A percentile compares a stretch with the other conserved stretches of the same genome.
Evolutionary conservation across 1,140 invertebrate genomes (phyloP).

Genomic region (Brachionus sp.): DNA sequence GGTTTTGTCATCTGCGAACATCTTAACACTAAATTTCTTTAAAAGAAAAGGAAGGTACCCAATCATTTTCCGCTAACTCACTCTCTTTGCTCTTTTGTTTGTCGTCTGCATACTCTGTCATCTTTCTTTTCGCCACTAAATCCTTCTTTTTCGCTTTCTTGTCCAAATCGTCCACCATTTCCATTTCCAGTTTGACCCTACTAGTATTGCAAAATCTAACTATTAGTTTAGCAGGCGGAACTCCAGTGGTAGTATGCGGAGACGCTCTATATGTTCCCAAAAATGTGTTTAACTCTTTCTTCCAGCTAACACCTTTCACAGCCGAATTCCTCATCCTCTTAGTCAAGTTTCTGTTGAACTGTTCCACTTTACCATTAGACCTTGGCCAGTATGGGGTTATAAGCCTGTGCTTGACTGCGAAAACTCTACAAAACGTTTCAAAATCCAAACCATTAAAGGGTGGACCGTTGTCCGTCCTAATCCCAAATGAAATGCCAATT

Average conservation of each 20-base stretch:
- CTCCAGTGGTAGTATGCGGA: slow-evolving; percentile 43
- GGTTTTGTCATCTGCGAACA: too few species aligned
- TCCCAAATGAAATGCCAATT: slow-evolving; percentile 46
- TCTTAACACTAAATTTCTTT: too few species aligned
- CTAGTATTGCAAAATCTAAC: background rate
- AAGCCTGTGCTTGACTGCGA: slow-evolving; percentile 45
- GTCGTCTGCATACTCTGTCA: background rate
- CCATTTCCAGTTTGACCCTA: background rate
- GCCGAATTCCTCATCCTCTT: slow-evolving; percentile 39
- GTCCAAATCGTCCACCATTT: slow-evolving; percentile 8
- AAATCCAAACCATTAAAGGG: slow-evolving; percentile 47
- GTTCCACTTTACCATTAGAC: slow-evolving; percentile 48
- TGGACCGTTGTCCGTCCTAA: slow-evolving; percentile 48
- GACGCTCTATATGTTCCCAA: slow-evolving; percentile 44
- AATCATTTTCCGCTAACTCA: background rate
- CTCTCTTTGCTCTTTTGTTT: background rate
- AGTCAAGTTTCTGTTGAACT: slow-evolving; percentile 35
- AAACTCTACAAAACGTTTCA: slow-evolving; percentile 35
- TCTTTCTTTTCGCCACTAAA: background rate
- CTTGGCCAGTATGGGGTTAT: slow-evolving; percentile 47
- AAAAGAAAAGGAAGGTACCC: background rate
- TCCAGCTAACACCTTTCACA: slow-evolving; percentile 18
- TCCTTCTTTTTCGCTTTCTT: background rate
- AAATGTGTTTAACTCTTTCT: slow-evolving; percentile 29
- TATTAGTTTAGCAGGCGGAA: slow-evolving; percentile 11